These are phyloP conservation scores for Urocyon cinereoargenteus DNA, from an alignment of 2,797 vertebrate genomes.

Conservation along the genomic window DNA sequence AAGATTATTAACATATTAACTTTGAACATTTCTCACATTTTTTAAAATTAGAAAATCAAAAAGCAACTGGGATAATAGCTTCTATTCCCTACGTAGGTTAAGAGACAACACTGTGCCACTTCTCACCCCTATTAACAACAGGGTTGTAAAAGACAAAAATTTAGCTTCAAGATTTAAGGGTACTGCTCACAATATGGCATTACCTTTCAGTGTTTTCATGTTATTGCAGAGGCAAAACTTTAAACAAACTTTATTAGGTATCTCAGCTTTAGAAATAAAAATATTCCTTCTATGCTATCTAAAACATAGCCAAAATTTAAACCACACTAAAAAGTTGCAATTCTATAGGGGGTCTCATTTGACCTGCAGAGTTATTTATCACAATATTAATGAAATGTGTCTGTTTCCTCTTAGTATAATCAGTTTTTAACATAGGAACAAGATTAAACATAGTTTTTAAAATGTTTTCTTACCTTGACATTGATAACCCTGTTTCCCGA, in stretches of 20 bases:
- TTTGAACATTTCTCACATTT: neutral
- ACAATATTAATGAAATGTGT: neutral
- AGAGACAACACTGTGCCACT: neutral
- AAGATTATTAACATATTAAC: neutral
- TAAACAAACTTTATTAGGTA: neutral
- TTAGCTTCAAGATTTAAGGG: neutral
- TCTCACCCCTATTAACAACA: neutral
- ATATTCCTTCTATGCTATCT: neutral
- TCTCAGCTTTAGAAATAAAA: slow-evolving; percentile 41
- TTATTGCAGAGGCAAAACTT: neutral
- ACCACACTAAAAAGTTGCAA: neutral
- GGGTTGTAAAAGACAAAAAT: neutral
- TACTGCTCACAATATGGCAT: neutral
- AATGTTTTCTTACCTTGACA: slow-evolving; percentile 94
- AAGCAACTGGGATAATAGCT: neutral
- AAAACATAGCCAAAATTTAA: neutral
- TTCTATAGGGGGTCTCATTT: neutral
- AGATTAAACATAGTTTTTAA: slow-evolving; percentile 43
- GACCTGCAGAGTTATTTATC: neutral
- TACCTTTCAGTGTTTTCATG: neutral
- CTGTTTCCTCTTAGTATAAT: slow-evolving; percentile 36
- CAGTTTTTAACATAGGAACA: slow-evolving; percentile 26
- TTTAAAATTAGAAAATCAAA: neutral
- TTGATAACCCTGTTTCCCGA: slow-evolving; percentile 99
- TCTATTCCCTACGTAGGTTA: neutral